Base-by-base conservation (phyloP, 2,113 vertebrate species). In the Neotoma lepida region DNA sequence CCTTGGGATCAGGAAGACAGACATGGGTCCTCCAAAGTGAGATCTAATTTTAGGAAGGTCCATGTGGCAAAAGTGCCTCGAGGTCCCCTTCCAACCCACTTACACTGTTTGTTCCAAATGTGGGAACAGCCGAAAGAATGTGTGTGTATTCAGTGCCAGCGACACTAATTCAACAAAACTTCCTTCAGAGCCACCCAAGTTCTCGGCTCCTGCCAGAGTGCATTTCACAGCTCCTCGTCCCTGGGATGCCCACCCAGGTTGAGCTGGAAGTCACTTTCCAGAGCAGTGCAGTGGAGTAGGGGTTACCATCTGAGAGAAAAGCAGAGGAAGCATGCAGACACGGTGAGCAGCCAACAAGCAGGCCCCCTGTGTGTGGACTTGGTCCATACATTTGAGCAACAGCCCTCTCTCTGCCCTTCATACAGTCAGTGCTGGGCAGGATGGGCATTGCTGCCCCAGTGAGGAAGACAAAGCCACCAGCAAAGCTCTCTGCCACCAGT, bases 181-280 rank as follows among this genome's bases (percentile, higher is more conserved):
- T 86, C 88, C 56, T 89, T 85, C 54, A 1, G 28, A 94, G 91
- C 97, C 91, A 86, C 94, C 93, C 94, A 78, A 88, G 94, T 0
- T 1, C 17, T 92, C 82, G 39, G 35, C 46, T 73, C 39, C 61
- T 35, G 91, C 95, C 96, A 95, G 22, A 0, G 0, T 0, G 51
- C 54, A 17, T 51, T 39, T 81, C 96, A 14, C 71, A 66, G 95
- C 28, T 86, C 86, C 58, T 7, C 0, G 3, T 28, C 94, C 93
- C 41, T 0, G 68, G 12, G 17, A 17, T 9, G 94, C 96, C 97
- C 94, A 95, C 94, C 97, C 95, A 95, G 73, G 95, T 6, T 58
- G 96, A 87, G 94, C 17, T 0, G 9, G 20, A 8, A 6, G 28
- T 44, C 64, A 71, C 81, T 66, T 58, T 63, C 33, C 88, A 78